Evolutionary conservation across 1,140 invertebrate species (phyloP), one percentile per base, ranked within the genome.

Genomic region (Reticulitermes speratus): DNA sequence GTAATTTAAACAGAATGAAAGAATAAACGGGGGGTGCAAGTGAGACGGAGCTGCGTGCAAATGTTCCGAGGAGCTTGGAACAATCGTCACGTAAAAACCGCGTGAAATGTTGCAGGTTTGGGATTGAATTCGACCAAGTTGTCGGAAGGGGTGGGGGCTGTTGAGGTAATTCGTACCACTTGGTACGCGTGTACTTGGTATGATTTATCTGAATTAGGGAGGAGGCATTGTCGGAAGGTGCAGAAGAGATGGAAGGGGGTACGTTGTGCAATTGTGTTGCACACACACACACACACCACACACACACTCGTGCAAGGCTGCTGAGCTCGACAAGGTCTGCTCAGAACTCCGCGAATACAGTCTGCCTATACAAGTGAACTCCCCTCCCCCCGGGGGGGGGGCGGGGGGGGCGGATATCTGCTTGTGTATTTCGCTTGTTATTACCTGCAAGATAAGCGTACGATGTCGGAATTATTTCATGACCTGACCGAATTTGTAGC

Each of bases 61-160:
- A 75, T 75, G 65, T 75, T 84, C 21, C 44, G 12, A 44, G 83
- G 83, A 84, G 83, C 83, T 25, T 48, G 83, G 83, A 84, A 52
- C 83, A 52, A 44, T 44, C 48, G 83, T 14, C 83, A 44, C 83
- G 83, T 44, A 84, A 84, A 84, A 84, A 84, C 48, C 83, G 83
- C 83, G 44, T 84, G 83, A 84, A 84, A 84, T 55, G 83, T 84
- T 30, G 83, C 44, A 44, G 44, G 25, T 52, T 83, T 25, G 8
- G 65, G 65, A 75, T 75, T 75, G 65, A 75, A 75, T 75, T 25
- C n/a, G 65, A 75, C 65, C n/a, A 75, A 75, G 65, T 75, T 75
- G 65, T 30, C n/a, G 82, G 3, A 38, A 1, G 82, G 82, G 25
- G 44, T 8, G 32, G 38, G 82, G 16, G 75, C 11, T 11, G 82